These are phyloP conservation scores for Zaprionus taronus DNA, from an alignment of 1,140 invertebrate genomes.

Conservation along the genomic window DNA sequence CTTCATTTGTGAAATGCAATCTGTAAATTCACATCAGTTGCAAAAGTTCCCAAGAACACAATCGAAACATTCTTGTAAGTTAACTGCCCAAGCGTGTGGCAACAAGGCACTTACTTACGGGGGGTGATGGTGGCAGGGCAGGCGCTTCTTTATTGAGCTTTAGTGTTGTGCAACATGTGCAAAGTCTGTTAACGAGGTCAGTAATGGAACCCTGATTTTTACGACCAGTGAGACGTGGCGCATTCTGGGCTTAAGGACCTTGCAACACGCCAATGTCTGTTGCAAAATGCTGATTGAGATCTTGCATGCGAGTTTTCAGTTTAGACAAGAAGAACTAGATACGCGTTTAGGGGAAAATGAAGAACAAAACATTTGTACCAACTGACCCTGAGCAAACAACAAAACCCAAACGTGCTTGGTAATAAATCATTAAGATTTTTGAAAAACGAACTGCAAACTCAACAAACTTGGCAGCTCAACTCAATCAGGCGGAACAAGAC, in stretches of 20 bases:
- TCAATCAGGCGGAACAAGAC: conserved; percentile 42
- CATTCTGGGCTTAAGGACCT: conserved; percentile 26
- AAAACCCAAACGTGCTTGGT: conserved; percentile 41
- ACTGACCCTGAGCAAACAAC: conserved; percentile 35
- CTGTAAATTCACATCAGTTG: neutral
- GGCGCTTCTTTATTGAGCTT: conserved; percentile 56
- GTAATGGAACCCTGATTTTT: conserved; percentile 48
- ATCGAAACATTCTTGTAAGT: conserved; percentile 2
- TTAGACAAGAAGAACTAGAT: conserved; percentile 20
- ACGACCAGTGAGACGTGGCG: conserved; percentile 12
- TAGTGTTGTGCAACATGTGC: conserved; percentile 29
- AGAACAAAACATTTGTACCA: conserved; percentile 9
- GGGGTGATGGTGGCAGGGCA: conserved; percentile 2
- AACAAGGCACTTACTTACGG: conserved; percentile 26
- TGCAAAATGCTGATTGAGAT: conserved; percentile 28
- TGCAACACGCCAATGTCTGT: conserved; percentile 33
- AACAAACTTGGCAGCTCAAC: conserved; percentile 20
- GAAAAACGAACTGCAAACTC: conserved; percentile 36
- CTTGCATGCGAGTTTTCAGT: conserved; percentile 32
- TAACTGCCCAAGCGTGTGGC: neutral
- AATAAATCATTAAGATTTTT: conserved; percentile 46
- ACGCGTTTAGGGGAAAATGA: conserved; percentile 2
- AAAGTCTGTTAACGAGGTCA: conserved; percentile 59
- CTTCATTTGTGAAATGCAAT: no score
- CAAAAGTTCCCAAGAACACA: neutral